Evolutionary conservation across 2,113 vertebrate species (phyloP), one percentile per base, ranked within the genome.

Genomic region (Onychostruthus taczanowskii): DNA sequence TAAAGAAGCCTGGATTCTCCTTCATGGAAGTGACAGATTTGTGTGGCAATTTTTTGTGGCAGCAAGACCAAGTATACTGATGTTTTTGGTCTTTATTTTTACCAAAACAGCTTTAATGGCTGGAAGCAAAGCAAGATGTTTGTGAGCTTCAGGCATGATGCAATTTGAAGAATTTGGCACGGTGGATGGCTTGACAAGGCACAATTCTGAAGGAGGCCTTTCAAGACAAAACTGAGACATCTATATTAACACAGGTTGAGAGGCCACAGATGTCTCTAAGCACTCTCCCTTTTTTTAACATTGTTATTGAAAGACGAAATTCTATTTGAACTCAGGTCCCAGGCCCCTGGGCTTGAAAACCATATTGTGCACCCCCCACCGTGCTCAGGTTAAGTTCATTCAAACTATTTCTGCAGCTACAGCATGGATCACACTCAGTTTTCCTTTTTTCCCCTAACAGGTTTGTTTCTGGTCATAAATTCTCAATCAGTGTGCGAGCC

Each of bases 381-480:
- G 96, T n/a, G 97, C 72, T 87, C 62, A 86, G 95, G 84, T 93
- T 91, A 76, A 94, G 93, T 66, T 92, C 86, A 94, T 95, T 95
- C 75, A 96, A 85, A 76, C 84, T 44, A 35, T 89, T 95, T 92
- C 75, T 74, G 82, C 93, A 82, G 92, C 94, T 86, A 74, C 95
- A 78, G 89, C 84, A 49, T 67, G 96, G 95, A 96, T 96, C 93
- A 47, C 87, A 7, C 95, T 95, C 95, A 80, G 90, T 90, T 95
- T 72, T 84, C 61, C 89, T 96, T 96, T 92, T 72, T 64, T 69
- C 84, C 76, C 84, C 69, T 92, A 88, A 96, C 79, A 95, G 90
- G 94, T 97, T 98, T 97, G 96, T 98, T 97, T 96, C 97, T 97
- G 96, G 96, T 87, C 96, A 96, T 98, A 97, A 98, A 98, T 98